These are phyloP conservation scores for Chelonia mydas DNA, from an alignment of 2,797 vertebrate species.

Conservation along the genomic window DNA sequence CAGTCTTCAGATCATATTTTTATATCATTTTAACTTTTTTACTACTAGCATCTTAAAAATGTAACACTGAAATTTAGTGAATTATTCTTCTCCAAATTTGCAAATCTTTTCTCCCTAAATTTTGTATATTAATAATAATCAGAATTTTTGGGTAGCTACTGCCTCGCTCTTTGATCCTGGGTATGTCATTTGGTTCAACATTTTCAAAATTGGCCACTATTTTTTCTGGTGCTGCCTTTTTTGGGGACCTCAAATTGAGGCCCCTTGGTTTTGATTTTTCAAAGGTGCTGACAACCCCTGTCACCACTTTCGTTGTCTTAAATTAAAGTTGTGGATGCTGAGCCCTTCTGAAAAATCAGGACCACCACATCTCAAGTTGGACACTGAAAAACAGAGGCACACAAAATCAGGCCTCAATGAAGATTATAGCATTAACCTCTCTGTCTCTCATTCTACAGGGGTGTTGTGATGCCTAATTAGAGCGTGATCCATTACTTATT, in stretches of 20 bases:
- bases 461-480: neutral
- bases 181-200: rapidly evolving
- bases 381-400: neutral
- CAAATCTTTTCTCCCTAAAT: neutral
- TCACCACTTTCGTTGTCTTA: neutral
- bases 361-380: neutral
- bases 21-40: neutral
- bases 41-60: neutral
- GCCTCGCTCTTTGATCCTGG: neutral
- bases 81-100: neutral
- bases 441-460: neutral
- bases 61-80: neutral
- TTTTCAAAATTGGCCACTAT: neutral
- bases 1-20: neutral
- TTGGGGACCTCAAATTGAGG: neutral
- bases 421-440: neutral
- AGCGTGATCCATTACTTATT: neutral
- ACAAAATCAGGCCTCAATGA: rapidly evolving
- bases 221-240: neutral
- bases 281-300: neutral
- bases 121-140: neutral
- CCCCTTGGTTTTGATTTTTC: neutral
- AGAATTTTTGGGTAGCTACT: neutral
- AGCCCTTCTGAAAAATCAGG: neutral
- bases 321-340: neutral